These are phyloP conservation scores for Phengaris arion DNA, from an alignment of 2,888 invertebrate species.

Conservation along the genomic window DNA sequence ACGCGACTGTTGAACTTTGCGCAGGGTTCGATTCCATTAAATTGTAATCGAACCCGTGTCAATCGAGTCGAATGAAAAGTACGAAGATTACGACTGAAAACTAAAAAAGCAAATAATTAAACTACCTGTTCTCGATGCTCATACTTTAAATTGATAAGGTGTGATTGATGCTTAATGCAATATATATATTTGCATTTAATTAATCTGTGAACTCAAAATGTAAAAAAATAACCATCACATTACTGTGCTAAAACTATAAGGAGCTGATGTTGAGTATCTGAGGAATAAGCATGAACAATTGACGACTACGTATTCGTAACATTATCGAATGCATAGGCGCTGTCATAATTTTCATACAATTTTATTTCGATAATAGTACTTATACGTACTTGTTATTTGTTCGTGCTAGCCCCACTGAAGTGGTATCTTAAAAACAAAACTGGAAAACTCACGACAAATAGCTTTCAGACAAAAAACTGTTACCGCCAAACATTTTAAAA, in stretches of 20 bases:
- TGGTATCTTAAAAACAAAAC: neutral
- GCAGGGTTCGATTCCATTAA: neutral
- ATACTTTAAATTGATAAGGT: neutral
- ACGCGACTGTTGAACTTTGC: constrained; percentile 2
- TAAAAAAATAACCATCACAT: no score
- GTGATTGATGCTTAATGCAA: neutral
- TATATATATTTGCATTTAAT: no score
- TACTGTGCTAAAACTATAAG: no score
- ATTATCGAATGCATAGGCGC: no score
- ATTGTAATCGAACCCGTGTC: neutral
- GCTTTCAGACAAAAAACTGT: neutral
- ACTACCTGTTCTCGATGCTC: neutral
- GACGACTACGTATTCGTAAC: no score
- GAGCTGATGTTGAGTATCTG: no score
- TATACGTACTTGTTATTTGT: no score
- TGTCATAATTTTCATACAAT: no score
- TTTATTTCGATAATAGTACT: no score
- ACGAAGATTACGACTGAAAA: neutral
- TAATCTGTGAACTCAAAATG: no score
- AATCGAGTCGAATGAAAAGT: neutral
- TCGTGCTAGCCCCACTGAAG: neutral
- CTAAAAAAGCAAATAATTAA: neutral
- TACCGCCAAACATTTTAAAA: neutral
- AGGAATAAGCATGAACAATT: no score
- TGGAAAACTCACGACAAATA: neutral